Evolutionary conservation across 2,888 invertebrate genomes (phyloP).

Genomic region (Automeris io): DNA sequence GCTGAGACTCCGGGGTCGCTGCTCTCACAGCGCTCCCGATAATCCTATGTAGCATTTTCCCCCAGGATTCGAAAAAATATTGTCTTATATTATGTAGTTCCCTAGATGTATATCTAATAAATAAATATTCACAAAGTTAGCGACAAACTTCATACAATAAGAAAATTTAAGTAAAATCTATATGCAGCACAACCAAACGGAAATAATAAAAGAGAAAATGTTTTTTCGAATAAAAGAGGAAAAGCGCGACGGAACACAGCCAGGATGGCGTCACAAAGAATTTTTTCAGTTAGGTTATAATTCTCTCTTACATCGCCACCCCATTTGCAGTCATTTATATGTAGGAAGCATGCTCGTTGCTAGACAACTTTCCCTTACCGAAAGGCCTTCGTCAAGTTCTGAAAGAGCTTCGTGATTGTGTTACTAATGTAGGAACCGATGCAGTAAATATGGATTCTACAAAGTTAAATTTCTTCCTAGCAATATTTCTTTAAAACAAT

Average conservation of each 20-base stretch:
- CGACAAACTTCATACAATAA: no score
- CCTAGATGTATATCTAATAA: no score
- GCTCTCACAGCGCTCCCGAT: no score
- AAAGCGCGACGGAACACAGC: background rate
- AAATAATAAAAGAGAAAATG: background rate
- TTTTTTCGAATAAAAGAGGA: background rate
- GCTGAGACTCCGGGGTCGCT: no score
- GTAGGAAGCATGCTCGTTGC: constrained; percentile 42
- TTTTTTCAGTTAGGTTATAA: constrained; percentile 26
- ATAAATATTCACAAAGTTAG: no score
- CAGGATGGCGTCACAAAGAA: background rate
- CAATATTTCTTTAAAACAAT: no score
- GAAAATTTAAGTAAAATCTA: no score
- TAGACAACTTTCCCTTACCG: constrained; percentile 57
- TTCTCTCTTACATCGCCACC: constrained; percentile 36
- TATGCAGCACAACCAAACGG: background rate
- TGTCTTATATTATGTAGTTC: no score
- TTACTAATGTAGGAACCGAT: constrained; percentile 42
- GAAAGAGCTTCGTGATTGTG: constrained; percentile 64
- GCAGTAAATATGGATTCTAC: constrained; percentile 5
- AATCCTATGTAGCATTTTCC: no score
- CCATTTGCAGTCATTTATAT: constrained; percentile 63
- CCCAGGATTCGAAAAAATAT: no score
- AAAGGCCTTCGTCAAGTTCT: constrained; percentile 72
- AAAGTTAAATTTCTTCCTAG: background rate